These are phyloP conservation scores for Athene noctua DNA, from an alignment of 2,113 vertebrate genomes.

Conservation along the genomic window DNA sequence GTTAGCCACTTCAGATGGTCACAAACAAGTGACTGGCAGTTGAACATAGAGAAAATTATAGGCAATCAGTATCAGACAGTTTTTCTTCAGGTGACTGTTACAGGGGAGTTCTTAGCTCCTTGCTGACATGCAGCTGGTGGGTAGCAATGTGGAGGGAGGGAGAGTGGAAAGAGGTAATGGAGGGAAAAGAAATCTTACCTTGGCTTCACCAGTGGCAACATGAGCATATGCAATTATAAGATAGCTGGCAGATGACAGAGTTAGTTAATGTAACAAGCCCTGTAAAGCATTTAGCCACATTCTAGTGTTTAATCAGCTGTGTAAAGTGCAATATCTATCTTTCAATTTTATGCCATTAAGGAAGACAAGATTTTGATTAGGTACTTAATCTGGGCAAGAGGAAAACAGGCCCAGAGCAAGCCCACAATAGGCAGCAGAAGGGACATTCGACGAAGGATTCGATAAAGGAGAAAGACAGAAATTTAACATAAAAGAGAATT, in stretches of 20 bases:
- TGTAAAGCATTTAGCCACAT: constrained; percentile 83
- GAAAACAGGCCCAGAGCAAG: constrained; percentile 84
- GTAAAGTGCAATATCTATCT: constrained; percentile 95
- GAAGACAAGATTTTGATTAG: constrained; percentile 95
- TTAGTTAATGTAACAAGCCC: constrained; percentile 87
- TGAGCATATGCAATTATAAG: constrained; percentile 79
- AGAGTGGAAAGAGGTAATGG: constrained; percentile 8
- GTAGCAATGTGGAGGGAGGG: not conserved
- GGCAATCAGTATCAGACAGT: not conserved
- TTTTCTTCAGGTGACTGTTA: not conserved
- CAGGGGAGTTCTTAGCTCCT: not conserved
- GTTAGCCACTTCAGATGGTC: not conserved
- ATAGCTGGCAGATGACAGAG: constrained; percentile 84
- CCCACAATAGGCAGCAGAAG: constrained; percentile 77
- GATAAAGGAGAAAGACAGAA: constrained; percentile 85
- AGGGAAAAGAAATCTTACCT: constrained; percentile 57
- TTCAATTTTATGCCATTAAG: constrained; percentile 95
- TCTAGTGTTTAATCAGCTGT: constrained; percentile 94
- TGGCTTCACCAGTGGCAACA: constrained; percentile 70
- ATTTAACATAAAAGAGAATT: constrained; percentile 89
- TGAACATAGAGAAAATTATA: not conserved
- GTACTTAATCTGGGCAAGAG: constrained; percentile 88
- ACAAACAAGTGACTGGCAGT: not conserved
- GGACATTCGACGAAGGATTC: constrained; percentile 78
- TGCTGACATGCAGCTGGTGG: not conserved